Evolutionary conservation across 2,888 invertebrate species (phyloP), one percentile per base, ranked within the genome.

Genomic region (Noctua fimbriata): DNA sequence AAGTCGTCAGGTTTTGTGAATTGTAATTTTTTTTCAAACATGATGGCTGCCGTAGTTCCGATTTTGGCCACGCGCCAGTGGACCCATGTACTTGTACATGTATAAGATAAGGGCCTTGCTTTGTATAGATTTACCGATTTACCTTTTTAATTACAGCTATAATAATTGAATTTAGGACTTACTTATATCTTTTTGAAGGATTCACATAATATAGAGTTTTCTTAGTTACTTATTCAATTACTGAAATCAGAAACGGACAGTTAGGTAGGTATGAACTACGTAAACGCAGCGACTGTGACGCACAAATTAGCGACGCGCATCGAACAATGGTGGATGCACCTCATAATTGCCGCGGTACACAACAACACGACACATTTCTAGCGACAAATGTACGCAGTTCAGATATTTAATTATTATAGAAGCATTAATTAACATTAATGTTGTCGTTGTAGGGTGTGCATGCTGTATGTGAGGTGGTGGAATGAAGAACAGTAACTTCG

Each of bases 291-390:
- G 49, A 36, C 76, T 76, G 67, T 83, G 81, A 71, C 58, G 58
- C 60, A 36, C 49, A 65, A 74, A 82, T 83, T 69, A 69, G 58
- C n/a, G 58, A 76, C 63, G 14, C 47, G 65, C 55, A 70, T 72
- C 16, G 44, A 47, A 74, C 77, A 72, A 83, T 84, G 74, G 73
- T 81, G 67, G 74, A 63, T 69, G 55, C 76, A 76, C 63, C 44
- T 65, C 21, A 32, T 84, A 77, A 77, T 81, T 76, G 44, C 2
- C n/a, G 32, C 9, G 3, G 18, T 73, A 67, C 16, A 73, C 47
- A 32, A 49, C 71, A 71, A 47, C 36, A 63, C 47, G 36, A 55
- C 14, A 58, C 63, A 52, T 16, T 41, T 63, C 55, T 21, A 44
- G n/a, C 18, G n/a, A 18, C n/a, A 79, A 79, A 36, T 36, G 24